A percentile compares a stretch with the other conserved stretches of the same genome.
phyloP scores from a whole-genome alignment of 1,140 invertebrate genomes.

The Trichomalopsis sarcophagae region DNA sequence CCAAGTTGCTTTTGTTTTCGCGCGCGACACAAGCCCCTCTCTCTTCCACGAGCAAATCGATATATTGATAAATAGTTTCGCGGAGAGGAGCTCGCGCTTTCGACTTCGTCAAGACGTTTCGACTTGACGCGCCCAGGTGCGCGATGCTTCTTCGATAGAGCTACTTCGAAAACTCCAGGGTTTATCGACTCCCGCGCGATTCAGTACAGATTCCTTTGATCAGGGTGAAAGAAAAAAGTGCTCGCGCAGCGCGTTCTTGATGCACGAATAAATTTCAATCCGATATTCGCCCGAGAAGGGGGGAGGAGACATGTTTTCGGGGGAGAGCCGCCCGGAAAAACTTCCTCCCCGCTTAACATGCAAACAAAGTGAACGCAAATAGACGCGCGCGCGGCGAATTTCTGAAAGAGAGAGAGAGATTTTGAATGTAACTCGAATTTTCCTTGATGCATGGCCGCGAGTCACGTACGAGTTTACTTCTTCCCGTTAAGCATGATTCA shows the following conservation, averaged over 20 bases:
- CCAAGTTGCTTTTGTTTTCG: background rate
- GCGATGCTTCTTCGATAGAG: too few relatives aligned
- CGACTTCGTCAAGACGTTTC: too few relatives aligned
- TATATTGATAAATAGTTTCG: too few relatives aligned
- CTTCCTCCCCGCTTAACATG: background rate
- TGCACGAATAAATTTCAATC: background rate
- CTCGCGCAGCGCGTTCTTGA: background rate
- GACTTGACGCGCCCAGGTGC: too few relatives aligned
- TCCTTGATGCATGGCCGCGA: constrained; percentile 1
- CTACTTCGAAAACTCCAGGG: too few relatives aligned
- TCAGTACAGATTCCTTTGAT: background rate
- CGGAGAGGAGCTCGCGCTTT: too few relatives aligned
- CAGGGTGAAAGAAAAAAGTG: background rate
- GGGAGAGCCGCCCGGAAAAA: background rate
- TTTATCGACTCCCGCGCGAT: too few relatives aligned
- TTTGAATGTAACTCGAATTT: constrained; percentile 8
- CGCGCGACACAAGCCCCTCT: too few relatives aligned
- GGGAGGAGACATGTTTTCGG: background rate
- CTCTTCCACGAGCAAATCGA: too few relatives aligned
- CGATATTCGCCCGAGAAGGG: background rate
- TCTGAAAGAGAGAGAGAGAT: background rate
- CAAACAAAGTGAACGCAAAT: background rate
- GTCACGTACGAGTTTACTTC: constrained; percentile 12
- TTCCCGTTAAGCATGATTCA: constrained; percentile 12
- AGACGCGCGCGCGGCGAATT: background rate